These are phyloP conservation scores for Rhagophthalmus giganteus DNA, from an alignment of 2,888 invertebrate species.

Conservation along the genomic window DNA sequence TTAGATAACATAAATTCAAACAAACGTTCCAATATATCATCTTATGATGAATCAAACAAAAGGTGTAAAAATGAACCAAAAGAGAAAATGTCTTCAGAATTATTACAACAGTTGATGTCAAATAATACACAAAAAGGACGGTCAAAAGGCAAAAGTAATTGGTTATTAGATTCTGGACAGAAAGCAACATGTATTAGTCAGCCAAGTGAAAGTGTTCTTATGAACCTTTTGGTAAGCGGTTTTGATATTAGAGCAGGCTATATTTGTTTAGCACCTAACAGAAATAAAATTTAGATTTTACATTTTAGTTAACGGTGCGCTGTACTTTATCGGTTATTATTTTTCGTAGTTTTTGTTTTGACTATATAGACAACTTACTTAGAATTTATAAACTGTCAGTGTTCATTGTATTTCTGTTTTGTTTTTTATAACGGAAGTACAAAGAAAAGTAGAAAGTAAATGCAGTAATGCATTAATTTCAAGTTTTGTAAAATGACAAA, in stretches of 20 bases:
- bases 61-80: slow-evolving; percentile 49
- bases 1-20: slow-evolving; percentile 32
- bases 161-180: slow-evolving; percentile 47
- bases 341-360: neutral
- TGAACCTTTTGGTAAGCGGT: slow-evolving; percentile 94
- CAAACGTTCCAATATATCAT: slow-evolving; percentile 42
- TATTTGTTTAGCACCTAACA: slow-evolving; percentile 73
- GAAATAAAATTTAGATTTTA: slow-evolving; percentile 40
- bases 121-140: slow-evolving; percentile 50
- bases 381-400: neutral
- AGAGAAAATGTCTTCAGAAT: slow-evolving; percentile 57
- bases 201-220: slow-evolving; percentile 79
- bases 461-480: neutral
- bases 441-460: neutral
- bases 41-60: slow-evolving; percentile 43
- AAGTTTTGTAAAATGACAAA: neutral
- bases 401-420: neutral
- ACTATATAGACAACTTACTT: slow-evolving; percentile 4
- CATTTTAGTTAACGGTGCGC: slow-evolving; percentile 20
- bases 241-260: slow-evolving; percentile 94
- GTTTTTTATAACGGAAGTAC: neutral
- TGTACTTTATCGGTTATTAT: slow-evolving; percentile 17
- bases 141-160: slow-evolving; percentile 51
- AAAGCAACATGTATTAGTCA: slow-evolving; percentile 55
- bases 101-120: slow-evolving; percentile 65